Percentiles rank a stretch among this genome's conserved stretches.
Conservation (phyloP, 2,888 invertebrate species). For the Tryphoninae sp. region DNA sequence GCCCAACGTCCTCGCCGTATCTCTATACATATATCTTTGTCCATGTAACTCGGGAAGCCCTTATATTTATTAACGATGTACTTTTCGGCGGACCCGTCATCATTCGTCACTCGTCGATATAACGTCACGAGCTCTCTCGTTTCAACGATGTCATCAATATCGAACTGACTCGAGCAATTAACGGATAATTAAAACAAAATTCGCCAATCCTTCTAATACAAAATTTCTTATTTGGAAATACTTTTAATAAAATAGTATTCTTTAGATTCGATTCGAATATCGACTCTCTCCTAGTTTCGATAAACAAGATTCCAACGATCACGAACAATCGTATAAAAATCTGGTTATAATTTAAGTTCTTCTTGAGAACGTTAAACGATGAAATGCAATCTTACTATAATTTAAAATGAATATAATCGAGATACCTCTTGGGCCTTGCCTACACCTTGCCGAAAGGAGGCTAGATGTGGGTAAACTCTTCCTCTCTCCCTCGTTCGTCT, state of each 20-base stretch:
- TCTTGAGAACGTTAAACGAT: constrained; percentile 5
- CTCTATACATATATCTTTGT: constrained; percentile 52
- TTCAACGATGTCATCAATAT: constrained; percentile 45
- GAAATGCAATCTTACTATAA: constrained; percentile 14
- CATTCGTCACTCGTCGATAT: constrained; percentile 68
- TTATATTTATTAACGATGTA: constrained; percentile 77
- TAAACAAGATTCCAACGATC: constrained; percentile 6
- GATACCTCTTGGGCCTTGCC: constrained; percentile 25
- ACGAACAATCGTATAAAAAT: constrained; percentile 41
- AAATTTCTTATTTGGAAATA: constrained; percentile 2
- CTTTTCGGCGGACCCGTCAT: constrained; percentile 71
- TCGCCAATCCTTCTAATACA: neutral
- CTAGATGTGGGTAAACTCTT: neutral
- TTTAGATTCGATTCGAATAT: neutral
- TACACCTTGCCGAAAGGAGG: neutral
- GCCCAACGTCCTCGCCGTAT: constrained; percentile 46
- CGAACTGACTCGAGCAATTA: neutral
- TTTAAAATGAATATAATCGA: constrained; percentile 44
- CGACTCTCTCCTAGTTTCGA: neutral
- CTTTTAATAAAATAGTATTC: constrained; percentile 4
- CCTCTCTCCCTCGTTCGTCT: neutral
- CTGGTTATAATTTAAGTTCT: constrained; percentile 40
- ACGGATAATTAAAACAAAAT: constrained; percentile 11
- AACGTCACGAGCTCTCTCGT: constrained; percentile 61
- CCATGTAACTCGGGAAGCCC: constrained; percentile 69